These are phyloP conservation scores for Globicephala melas DNA, from an alignment of 2,113 vertebrate genomes.

Conservation along the genomic window DNA sequence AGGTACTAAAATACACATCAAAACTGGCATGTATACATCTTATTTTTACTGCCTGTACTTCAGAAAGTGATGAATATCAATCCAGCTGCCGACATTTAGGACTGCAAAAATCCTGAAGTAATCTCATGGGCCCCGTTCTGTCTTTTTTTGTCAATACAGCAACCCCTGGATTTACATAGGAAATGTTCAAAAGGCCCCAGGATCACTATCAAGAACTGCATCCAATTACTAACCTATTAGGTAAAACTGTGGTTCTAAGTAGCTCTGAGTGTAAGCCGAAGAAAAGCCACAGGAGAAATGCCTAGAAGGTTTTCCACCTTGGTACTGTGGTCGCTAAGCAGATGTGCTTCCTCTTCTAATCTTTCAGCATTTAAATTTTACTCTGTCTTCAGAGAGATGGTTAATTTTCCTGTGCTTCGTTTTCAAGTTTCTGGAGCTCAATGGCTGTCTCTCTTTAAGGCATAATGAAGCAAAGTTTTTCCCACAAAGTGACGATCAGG, in stretches of 20 bases:
- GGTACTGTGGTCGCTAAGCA: background rate
- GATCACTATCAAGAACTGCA: background rate
- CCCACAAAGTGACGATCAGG: background rate
- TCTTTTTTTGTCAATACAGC: background rate
- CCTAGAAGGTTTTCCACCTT: background rate
- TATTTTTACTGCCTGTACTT: slow-evolving; percentile 52
- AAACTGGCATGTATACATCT: slow-evolving; percentile 46
- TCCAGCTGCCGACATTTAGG: background rate
- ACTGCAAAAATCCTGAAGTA: background rate
- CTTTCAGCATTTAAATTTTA: background rate
- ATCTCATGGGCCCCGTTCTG: background rate
- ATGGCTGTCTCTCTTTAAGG: background rate
- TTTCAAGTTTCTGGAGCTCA: background rate
- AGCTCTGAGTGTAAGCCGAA: background rate
- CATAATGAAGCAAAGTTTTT: background rate
- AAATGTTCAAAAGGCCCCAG: slow-evolving; percentile 18
- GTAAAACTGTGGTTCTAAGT: background rate
- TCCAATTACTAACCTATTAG: background rate
- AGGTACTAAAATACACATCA: slow-evolving; percentile 48
- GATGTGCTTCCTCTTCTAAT: background rate
- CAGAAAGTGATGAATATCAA: slow-evolving; percentile 37
- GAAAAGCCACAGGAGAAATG: background rate
- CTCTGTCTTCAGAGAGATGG: background rate
- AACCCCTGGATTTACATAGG: background rate
- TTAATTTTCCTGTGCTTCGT: background rate